These are phyloP conservation scores for western clawed frog (Xenopus tropicalis) DNA, from an alignment of 2,113 vertebrate genomes.

Conservation along the genomic window DNA sequence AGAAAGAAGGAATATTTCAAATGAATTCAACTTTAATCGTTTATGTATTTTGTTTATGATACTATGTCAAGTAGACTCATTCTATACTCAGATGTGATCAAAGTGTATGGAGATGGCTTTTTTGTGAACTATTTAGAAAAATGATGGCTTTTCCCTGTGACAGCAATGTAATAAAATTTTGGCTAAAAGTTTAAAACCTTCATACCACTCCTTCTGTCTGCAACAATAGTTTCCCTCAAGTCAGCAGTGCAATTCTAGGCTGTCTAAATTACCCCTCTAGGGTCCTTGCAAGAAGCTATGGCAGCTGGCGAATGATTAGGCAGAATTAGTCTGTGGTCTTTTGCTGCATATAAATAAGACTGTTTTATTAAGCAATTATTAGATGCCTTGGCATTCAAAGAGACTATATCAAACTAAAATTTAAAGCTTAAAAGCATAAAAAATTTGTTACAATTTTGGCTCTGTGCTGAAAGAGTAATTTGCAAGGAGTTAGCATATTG, in stretches of 20 bases:
- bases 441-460: too few species aligned
- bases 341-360: conserved; percentile 42
- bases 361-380: conserved; percentile 44
- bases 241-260: conserved; percentile 32
- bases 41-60: too few species aligned
- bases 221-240: conserved; percentile 43
- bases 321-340: conserved; percentile 37
- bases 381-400: conserved; percentile 19
- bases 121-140: not conserved
- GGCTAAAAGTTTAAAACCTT: conserved; percentile 29
- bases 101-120: not conserved
- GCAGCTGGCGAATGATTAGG: conserved; percentile 45
- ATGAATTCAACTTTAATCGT: too few species aligned
- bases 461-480: too few species aligned
- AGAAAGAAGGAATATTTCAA: too few species aligned
- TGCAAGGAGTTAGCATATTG: too few species aligned
- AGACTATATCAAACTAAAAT: conserved; percentile 19
- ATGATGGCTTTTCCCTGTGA: not conserved
- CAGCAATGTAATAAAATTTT: conserved; percentile 31
- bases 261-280: conserved; percentile 46
- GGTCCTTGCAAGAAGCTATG: conserved; percentile 31
- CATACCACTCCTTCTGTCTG: conserved; percentile 26
- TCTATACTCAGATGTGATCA: not conserved
- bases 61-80: too few species aligned
- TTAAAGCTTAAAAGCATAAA: not conserved